phyloP scores from a whole-genome alignment of 2,888 invertebrate species.

The Pandemis heparana region DNA sequence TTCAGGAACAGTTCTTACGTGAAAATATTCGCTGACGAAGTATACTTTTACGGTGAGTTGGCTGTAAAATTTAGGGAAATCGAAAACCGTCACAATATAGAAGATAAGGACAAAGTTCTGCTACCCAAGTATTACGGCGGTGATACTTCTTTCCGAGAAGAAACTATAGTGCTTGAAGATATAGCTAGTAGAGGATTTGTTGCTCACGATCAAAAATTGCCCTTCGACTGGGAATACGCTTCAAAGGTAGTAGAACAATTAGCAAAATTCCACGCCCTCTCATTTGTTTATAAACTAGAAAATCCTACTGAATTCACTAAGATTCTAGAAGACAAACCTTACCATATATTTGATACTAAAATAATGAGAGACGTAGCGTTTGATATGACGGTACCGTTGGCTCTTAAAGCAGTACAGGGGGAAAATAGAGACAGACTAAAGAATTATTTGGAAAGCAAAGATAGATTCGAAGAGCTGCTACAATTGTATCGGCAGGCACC shows the following conservation, averaged over 20 bases:
- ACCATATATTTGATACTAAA: conserved; percentile 7
- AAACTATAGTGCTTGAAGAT: conserved; percentile 41
- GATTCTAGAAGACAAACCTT: conserved; percentile 16
- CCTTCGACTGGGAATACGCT: conserved; percentile 41
- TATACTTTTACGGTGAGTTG: conserved; percentile 34
- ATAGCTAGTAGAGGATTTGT: conserved; percentile 26
- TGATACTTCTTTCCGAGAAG: conserved; percentile 14
- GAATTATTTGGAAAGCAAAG: conserved; percentile 16
- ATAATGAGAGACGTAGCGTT: conserved; percentile 23
- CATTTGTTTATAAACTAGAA: conserved; percentile 32
- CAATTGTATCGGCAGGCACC: conserved; percentile 16
- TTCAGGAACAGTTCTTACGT: conserved; percentile 23
- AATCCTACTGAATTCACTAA: conserved; percentile 17
- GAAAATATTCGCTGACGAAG: conserved; percentile 20
- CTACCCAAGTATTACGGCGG: conserved; percentile 37
- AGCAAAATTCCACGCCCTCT: conserved; percentile 43
- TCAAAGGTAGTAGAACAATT: conserved; percentile 34
- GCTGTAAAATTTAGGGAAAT: conserved; percentile 23
- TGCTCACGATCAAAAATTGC: conserved; percentile 24
- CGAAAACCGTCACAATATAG: conserved; percentile 28
- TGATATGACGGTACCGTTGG: conserved; percentile 16
- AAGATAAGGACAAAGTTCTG: conserved; percentile 26
- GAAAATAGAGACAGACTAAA: conserved; percentile 17
- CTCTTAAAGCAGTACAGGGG: conserved; percentile 17
- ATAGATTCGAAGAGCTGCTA: conserved; percentile 24